These are phyloP conservation scores for Drosophila ustulata DNA, from an alignment of 2,888 invertebrate species.

Conservation along the genomic window DNA sequence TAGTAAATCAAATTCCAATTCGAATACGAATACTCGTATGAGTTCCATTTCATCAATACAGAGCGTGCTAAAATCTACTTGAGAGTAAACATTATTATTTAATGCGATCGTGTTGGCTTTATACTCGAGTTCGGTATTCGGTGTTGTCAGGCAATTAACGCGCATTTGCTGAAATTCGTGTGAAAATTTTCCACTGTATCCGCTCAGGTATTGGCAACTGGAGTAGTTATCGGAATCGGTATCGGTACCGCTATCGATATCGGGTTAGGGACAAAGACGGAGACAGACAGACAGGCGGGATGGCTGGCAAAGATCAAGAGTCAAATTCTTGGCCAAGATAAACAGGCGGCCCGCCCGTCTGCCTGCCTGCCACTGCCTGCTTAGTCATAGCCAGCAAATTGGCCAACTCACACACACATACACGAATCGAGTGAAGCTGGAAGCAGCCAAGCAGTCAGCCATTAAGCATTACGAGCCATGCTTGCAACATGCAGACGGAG, in stretches of 20 bases:
- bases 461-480: constrained; percentile 59
- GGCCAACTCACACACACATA: constrained; percentile 46
- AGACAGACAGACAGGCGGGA: constrained; percentile 9
- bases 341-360: constrained; percentile 44
- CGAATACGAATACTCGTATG: not conserved
- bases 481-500: constrained; percentile 62
- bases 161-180: constrained; percentile 70
- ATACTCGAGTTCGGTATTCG: constrained; percentile 50
- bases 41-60: constrained; percentile 5
- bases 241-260: constrained; percentile 26
- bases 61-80: constrained; percentile 13
- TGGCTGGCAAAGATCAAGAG: constrained; percentile 64
- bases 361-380: constrained; percentile 26
- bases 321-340: constrained; percentile 73
- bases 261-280: constrained; percentile 6
- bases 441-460: constrained; percentile 53
- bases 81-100: constrained; percentile 14
- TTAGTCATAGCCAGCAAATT: constrained; percentile 65
- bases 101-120: constrained; percentile 38
- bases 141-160: constrained; percentile 62
- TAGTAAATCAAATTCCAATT: constrained; percentile 4
- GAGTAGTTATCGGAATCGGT: constrained; percentile 11
- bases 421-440: constrained; percentile 43
- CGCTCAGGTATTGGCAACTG: not conserved
- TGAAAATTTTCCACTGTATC: constrained; percentile 71